Evolutionary conservation across 30 jellyfish, hydroid and myxozoan genomes (phyloP).

Genomic region (Chrysaora quinquecirrha): DNA sequence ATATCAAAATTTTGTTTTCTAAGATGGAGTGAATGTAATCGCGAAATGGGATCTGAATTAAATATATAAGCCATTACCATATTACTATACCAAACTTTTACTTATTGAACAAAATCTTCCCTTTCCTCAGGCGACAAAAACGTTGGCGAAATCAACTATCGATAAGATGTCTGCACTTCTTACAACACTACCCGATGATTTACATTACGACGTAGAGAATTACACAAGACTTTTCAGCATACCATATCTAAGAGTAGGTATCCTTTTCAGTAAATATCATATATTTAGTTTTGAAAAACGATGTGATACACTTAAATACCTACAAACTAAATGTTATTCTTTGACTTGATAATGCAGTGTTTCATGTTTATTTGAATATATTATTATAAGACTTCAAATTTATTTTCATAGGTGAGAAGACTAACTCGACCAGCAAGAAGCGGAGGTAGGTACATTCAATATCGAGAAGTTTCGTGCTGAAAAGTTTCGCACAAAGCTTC

Average conservation of each 20-base stretch:
- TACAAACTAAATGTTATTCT: too few relatives aligned
- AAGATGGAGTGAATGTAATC: too few relatives aligned
- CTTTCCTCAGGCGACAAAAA: constrained; percentile 73
- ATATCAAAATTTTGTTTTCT: too few relatives aligned
- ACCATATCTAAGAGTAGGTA: constrained; percentile 45
- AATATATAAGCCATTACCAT: too few relatives aligned
- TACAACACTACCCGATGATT: constrained; percentile 87
- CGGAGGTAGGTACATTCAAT: constrained; percentile 36
- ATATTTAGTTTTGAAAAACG: not conserved
- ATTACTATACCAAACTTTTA: too few relatives aligned
- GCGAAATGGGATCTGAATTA: too few relatives aligned
- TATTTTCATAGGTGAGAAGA: constrained; percentile 14
- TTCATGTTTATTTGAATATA: too few relatives aligned
- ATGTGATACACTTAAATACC: too few relatives aligned
- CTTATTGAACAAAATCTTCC: too few relatives aligned
- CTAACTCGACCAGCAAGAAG: constrained; percentile 7
- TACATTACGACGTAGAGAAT: constrained; percentile 84
- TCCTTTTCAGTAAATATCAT: not conserved
- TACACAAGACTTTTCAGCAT: constrained; percentile 54
- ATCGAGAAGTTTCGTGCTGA: constrained; percentile 8
- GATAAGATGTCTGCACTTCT: constrained; percentile 65
- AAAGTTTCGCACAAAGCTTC: too few relatives aligned
- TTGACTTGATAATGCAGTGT: too few relatives aligned
- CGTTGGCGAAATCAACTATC: constrained; percentile 70
- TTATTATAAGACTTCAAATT: too few relatives aligned